These are phyloP conservation scores for Ormia ochracea DNA, from an alignment of 2,888 invertebrate genomes.

Conservation along the genomic window DNA sequence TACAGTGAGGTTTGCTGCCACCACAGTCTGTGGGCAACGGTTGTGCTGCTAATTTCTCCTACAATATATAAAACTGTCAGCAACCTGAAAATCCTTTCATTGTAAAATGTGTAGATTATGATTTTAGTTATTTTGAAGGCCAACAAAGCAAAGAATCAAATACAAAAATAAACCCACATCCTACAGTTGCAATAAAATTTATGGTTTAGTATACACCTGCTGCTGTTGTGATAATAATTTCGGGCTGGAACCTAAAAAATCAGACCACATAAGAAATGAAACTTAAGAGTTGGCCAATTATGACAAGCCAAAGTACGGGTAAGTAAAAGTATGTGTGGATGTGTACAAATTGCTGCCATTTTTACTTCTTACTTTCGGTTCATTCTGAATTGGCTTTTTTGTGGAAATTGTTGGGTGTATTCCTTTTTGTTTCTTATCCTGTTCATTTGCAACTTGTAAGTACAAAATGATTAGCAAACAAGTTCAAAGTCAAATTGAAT, in stretches of 20 bases:
- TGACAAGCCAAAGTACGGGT: slow-evolving; percentile 32
- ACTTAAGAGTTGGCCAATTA: slow-evolving; percentile 44
- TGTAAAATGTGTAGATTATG: too few species aligned
- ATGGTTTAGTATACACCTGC: slow-evolving; percentile 46
- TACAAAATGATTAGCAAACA: slow-evolving; percentile 30
- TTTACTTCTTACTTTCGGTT: slow-evolving; percentile 12
- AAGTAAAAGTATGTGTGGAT: slow-evolving; percentile 40
- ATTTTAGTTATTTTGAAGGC: neutral
- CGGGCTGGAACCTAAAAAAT: neutral
- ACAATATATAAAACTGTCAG: too few species aligned
- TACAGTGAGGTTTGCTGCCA: too few species aligned
- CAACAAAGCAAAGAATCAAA: neutral
- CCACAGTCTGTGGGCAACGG: too few species aligned
- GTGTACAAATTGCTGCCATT: slow-evolving; percentile 48
- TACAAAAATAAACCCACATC: neutral
- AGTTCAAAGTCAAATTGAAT: neutral
- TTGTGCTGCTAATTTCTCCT: too few species aligned
- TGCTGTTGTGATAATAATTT: slow-evolving; percentile 35
- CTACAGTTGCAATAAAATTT: slow-evolving; percentile 33
- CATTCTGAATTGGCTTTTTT: slow-evolving; percentile 3
- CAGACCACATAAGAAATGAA: neutral
- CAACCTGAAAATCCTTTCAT: too few species aligned
- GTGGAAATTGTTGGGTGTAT: neutral
- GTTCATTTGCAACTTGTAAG: slow-evolving; percentile 24
- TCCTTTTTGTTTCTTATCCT: neutral